Percentiles rank a stretch among this genome's conserved stretches.
Evolutionary conservation across 1,140 invertebrate species (phyloP).

Genomic region (Polypedilum vanderplanki): DNA sequence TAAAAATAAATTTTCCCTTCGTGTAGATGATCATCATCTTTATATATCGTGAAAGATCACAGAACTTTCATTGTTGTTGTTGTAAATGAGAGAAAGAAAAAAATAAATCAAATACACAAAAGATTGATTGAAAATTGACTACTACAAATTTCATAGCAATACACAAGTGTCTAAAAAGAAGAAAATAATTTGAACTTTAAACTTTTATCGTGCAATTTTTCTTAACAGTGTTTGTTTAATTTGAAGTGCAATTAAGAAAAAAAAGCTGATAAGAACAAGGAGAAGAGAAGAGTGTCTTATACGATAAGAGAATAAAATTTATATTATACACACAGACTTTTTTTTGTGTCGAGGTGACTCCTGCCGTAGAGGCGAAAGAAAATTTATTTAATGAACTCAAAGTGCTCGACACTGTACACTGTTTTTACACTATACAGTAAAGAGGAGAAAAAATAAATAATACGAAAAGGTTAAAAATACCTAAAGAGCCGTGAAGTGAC

Average conservation of each 20-base stretch:
- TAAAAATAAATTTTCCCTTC: too few relatives aligned
- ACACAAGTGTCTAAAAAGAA: background rate
- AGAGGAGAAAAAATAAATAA: background rate
- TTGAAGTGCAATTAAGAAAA: background rate
- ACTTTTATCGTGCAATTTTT: background rate
- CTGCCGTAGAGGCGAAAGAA: background rate
- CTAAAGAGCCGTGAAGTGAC: conserved; percentile 21
- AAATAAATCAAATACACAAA: background rate
- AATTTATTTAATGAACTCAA: conserved; percentile 20
- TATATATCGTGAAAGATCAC: too few relatives aligned
- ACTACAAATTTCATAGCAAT: background rate
- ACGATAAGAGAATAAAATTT: conserved; percentile 8
- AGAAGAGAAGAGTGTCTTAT: background rate
- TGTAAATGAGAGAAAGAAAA: background rate
- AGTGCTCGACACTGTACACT: conserved; percentile 16
- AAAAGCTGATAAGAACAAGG: conserved; percentile 24
- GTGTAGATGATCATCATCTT: too few relatives aligned
- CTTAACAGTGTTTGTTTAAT: background rate
- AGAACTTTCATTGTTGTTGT: too few relatives aligned
- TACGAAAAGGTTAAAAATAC: conserved; percentile 26
- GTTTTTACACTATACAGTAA: background rate
- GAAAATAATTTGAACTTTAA: conserved; percentile 23
- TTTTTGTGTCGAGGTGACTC: conserved; percentile 25
- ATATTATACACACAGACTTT: background rate
- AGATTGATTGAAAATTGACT: background rate